Base-by-base conservation (phyloP, 37 sponge, comb jelly and placozoan species). In the Dysidea cf. avara region DNA sequence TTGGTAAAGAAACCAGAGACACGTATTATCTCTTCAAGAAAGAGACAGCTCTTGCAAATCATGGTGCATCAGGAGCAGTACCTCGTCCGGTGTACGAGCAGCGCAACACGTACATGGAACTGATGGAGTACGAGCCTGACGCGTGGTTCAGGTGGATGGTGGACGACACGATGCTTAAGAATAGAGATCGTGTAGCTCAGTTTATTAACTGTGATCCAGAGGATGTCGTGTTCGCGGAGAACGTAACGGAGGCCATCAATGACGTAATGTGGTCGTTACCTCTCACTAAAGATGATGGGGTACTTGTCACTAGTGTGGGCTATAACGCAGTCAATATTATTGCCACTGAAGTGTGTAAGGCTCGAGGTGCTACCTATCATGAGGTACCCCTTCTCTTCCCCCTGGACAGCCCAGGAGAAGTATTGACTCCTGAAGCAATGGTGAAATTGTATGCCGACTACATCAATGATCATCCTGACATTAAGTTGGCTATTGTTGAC, bases 31-130 rank as follows among this genome's bases (percentile, higher is more conserved):
- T 48, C 49, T 49, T 82, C 20, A 53, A 61, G 17, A 16, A 62
- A 31, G 78, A 68, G 12, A 31, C 38, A 2, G 43, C 49, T 2
- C 69, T 77, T 39, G 38, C 64, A 20, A 87, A 87, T 48, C 83
- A 83, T 38, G 83, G 83, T 30, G 69, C 88, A 14, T 83, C 71
- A 43, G 83, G 83, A 16, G 39, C 73, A 26, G 78, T 87, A 9
- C 83, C 88, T 20, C 18, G 66, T 7, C 54, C 78, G n/a, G 66
- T 87, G 12, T 49, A 28, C 16, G 66, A 47, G 22, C 35, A 53
- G 1, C 68, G 57, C 21, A 20, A 17, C 0, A 24, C 51, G 29
- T 62, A 68, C 14, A 58, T 66, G 25, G 46, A 40, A n/a, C 31
- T 53, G 38, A 58, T 76, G 7, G 78, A 87, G 57, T 32, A 29